These are phyloP conservation scores for Drosophila ananassae DNA, from an alignment of 1,140 invertebrate species.

Conservation along the genomic window DNA sequence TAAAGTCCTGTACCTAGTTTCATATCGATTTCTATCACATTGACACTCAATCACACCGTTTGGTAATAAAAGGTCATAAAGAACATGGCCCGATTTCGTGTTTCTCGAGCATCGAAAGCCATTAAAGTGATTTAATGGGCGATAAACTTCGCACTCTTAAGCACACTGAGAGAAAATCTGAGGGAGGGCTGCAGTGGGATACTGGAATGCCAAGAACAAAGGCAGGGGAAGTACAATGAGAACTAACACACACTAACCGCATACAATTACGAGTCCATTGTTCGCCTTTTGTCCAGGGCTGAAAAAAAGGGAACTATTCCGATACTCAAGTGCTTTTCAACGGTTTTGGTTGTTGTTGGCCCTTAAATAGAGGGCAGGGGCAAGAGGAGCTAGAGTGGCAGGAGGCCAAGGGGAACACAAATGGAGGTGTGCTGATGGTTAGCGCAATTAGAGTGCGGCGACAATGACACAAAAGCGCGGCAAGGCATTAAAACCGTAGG, in stretches of 20 bases:
- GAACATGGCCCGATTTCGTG: constrained; percentile 15
- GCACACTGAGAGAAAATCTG: constrained; percentile 48
- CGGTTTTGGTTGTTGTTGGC: constrained; percentile 30
- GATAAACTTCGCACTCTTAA: constrained; percentile 64
- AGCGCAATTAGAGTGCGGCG: constrained; percentile 78
- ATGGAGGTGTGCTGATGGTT: constrained; percentile 53
- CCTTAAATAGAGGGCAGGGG: neutral
- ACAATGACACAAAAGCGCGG: constrained; percentile 79
- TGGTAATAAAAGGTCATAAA: constrained; percentile 1
- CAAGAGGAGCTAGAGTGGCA: neutral
- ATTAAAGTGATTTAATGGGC: constrained; percentile 79
- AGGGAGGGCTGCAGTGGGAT: neutral
- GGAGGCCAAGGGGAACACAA: neutral
- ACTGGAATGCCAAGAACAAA: constrained; percentile 24
- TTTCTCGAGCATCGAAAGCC: constrained; percentile 38
- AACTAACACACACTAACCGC: constrained; percentile 64
- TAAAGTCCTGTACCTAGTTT: neutral
- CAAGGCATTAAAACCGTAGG: constrained; percentile 52
- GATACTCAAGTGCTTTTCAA: constrained; percentile 71
- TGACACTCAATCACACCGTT: constrained; percentile 26
- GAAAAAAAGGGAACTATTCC: constrained; percentile 55
- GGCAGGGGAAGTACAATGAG: constrained; percentile 21
- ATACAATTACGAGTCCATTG: constrained; percentile 79
- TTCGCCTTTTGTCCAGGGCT: constrained; percentile 62
- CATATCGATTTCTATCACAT: constrained; percentile 18